Evolutionary conservation across 1,140 invertebrate species (phyloP).

Genomic region (Popillia japonica): DNA sequence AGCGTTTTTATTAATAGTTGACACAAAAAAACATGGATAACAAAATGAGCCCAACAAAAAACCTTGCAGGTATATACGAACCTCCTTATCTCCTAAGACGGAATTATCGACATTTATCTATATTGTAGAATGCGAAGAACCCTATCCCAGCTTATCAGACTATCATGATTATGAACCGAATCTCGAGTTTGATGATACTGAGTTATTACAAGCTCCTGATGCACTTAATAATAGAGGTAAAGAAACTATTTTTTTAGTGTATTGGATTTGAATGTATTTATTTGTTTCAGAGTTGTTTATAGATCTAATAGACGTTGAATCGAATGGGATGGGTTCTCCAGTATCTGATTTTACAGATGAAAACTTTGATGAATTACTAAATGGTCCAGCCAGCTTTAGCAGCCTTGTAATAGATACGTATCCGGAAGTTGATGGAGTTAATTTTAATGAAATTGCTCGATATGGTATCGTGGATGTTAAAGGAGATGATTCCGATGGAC

Average conservation of each 20-base stretch:
- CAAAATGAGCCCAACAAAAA: conserved; percentile 47
- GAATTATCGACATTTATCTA: conserved; percentile 36
- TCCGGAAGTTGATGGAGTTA: conserved; percentile 65
- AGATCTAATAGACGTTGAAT: conserved; percentile 56
- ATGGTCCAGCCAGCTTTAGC: conserved; percentile 55
- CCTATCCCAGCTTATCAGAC: conserved; percentile 88
- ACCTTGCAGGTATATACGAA: conserved; percentile 43
- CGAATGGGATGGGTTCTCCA: conserved; percentile 56
- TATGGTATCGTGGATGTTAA: conserved; percentile 90
- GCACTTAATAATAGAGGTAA: conserved; percentile 61
- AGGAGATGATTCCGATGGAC: conserved; percentile 88
- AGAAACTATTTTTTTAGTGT: conserved; percentile 24
- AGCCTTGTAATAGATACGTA: conserved; percentile 56
- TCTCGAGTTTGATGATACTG: conserved; percentile 95
- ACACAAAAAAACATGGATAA: conserved; percentile 44
- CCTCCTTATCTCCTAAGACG: conserved; percentile 22
- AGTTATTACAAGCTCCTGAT: conserved; percentile 72
- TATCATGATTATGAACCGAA: conserved; percentile 94
- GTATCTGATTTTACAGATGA: conserved; percentile 72
- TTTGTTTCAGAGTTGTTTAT: conserved; percentile 45
- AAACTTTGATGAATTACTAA: conserved; percentile 92
- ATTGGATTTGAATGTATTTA: not conserved
- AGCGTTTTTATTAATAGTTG: not conserved
- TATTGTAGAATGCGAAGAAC: conserved; percentile 75
- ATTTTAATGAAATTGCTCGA: conserved; percentile 79